These are phyloP conservation scores for Enteromius thamalakanensis DNA, from an alignment of 2,797 vertebrate genomes.

Conservation along the genomic window DNA sequence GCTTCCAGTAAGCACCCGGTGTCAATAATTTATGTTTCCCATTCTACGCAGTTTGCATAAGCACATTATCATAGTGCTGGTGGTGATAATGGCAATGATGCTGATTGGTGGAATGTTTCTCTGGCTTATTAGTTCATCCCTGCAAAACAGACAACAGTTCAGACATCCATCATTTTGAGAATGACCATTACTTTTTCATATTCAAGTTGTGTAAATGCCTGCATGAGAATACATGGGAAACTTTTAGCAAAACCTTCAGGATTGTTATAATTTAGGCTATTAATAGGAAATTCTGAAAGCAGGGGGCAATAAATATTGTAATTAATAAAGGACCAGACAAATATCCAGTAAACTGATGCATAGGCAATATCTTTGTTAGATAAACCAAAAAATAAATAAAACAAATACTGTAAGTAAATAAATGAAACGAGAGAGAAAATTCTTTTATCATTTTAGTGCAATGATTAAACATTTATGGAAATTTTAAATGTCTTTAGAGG, in stretches of 20 bases:
- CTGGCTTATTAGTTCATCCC: constrained; percentile 29
- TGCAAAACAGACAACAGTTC: constrained; percentile 29
- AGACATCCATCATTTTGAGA: constrained; percentile 41
- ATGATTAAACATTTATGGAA: constrained; percentile 41
- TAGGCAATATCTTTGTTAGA: background rate
- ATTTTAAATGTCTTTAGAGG: constrained; percentile 20
- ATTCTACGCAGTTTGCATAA: constrained; percentile 65
- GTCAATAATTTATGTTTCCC: constrained; percentile 77
- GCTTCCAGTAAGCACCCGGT: constrained; percentile 70
- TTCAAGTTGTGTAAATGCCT: background rate
- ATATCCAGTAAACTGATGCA: background rate
- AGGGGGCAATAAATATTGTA: background rate
- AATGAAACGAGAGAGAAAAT: background rate
- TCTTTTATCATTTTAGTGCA: constrained; percentile 15
- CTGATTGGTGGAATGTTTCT: constrained; percentile 45
- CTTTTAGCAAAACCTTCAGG: background rate
- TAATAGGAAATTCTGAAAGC: background rate
- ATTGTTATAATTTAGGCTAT: background rate
- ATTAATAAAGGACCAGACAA: background rate
- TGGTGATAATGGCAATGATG: constrained; percentile 50
- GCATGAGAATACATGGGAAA: background rate
- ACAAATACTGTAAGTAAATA: no score
- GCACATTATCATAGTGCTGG: constrained; percentile 65
- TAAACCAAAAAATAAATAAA: no score
- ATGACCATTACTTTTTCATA: background rate